Conservation (phyloP, 2,113 vertebrate genomes). For the Vombatus ursinus region DNA sequence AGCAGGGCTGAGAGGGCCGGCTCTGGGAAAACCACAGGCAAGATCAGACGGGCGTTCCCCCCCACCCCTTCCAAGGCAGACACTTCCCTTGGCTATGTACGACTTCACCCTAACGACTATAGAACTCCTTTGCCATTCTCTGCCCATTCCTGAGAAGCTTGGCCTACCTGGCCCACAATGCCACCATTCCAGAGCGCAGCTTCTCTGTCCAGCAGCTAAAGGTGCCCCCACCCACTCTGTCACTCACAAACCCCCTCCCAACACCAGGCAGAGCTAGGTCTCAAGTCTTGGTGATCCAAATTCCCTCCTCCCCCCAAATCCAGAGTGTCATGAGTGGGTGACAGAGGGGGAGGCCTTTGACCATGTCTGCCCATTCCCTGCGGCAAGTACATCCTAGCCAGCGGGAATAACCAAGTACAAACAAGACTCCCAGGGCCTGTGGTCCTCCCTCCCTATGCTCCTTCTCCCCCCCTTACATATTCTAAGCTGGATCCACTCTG, state of each 20-base stretch:
- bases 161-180: neutral
- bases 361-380: neutral
- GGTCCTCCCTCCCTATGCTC: neutral
- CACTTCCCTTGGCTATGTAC: neutral
- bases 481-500: neutral
- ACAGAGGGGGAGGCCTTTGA: neutral
- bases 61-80: neutral
- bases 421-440: neutral
- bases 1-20: conserved; percentile 80
- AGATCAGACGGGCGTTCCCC: conserved; percentile 43
- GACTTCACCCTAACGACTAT: neutral
- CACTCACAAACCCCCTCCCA: neutral
- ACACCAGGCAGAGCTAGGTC: neutral
- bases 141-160: neutral
- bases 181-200: neutral
- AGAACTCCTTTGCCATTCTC: neutral
- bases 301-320: neutral
- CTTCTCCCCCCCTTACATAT: neutral
- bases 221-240: neutral
- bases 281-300: neutral
- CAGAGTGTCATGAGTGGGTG: neutral
- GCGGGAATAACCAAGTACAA: neutral
- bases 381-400: neutral
- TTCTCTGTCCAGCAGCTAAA: neutral
- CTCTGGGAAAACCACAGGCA: conserved; percentile 81